Evolutionary conservation across 2,888 invertebrate genomes (phyloP).

Genomic region (Drosophila algonquin): DNA sequence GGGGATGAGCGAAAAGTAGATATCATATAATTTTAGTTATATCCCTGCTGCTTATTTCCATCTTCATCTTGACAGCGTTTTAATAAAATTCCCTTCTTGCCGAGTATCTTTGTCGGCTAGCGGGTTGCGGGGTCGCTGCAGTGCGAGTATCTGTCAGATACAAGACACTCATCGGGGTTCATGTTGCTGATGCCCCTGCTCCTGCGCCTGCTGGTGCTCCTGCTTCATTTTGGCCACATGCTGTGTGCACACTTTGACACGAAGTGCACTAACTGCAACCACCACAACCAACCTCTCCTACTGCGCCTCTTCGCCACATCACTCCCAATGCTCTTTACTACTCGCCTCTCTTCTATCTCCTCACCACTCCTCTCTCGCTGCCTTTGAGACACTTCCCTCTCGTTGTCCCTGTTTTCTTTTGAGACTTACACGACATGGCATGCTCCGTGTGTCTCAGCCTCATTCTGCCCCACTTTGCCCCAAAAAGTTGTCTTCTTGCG

Average conservation of each 20-base stretch:
- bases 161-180: neutral
- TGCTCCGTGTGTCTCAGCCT: neutral
- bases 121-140: too few species aligned
- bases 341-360: neutral
- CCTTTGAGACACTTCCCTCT: neutral
- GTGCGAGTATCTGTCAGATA: neutral
- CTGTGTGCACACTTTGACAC: slow-evolving; percentile 4
- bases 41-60: slow-evolving; percentile 9
- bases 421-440: slow-evolving; percentile 2
- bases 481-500: slow-evolving; percentile 30
- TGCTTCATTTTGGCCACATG: slow-evolving; percentile 4
- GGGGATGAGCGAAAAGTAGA: neutral
- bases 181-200: slow-evolving; percentile 1
- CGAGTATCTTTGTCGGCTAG: too few species aligned
- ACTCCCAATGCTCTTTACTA: neutral
- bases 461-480: slow-evolving; percentile 2
- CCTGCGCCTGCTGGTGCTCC: neutral
- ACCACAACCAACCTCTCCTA: neutral
- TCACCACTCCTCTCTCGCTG: neutral
- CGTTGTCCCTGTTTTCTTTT: neutral
- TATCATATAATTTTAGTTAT: slow-evolving; percentile 6
- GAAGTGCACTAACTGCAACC: slow-evolving; percentile 7
- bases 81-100: slow-evolving; percentile 1
- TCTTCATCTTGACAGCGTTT: slow-evolving; percentile 1
- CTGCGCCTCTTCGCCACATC: neutral